These are phyloP conservation scores for Malurus leucopterus DNA, from an alignment of 2,797 vertebrate species.

Conservation along the genomic window DNA sequence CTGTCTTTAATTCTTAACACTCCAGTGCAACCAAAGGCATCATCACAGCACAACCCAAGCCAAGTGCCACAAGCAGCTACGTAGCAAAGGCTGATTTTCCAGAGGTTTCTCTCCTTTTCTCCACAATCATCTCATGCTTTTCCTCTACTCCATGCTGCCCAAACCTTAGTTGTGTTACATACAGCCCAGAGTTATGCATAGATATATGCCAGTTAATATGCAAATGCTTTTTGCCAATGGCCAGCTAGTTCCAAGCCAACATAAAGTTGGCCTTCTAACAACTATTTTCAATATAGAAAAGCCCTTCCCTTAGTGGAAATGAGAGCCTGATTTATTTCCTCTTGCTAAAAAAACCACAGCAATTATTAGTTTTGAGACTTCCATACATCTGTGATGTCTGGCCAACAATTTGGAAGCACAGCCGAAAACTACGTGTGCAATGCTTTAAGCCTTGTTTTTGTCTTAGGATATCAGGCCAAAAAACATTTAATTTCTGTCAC, in stretches of 20 bases:
- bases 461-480: neutral
- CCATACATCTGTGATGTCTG: fast-evolving
- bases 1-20: neutral
- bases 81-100: neutral
- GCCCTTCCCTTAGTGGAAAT: neutral
- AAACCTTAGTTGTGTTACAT: fast-evolving
- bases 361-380: neutral
- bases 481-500: neutral
- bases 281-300: neutral
- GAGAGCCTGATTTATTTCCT: neutral
- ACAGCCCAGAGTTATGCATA: fast-evolving
- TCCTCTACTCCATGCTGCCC: neutral
- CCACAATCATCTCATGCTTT: fast-evolving
- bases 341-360: neutral
- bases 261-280: fast-evolving
- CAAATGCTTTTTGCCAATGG: neutral
- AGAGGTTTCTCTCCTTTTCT: neutral
- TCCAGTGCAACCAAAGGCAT: neutral
- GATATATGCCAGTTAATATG: fast-evolving
- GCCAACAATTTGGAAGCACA: neutral
- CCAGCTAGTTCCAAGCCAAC: neutral
- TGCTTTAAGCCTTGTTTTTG: neutral
- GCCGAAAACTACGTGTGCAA: fast-evolving
- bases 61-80: neutral
- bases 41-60: neutral